Percentiles rank a stretch among this genome's conserved stretches.
These are phyloP conservation scores for Sebastes hubbsi DNA, from an alignment of 2,797 vertebrate species.

Conservation along the genomic window DNA sequence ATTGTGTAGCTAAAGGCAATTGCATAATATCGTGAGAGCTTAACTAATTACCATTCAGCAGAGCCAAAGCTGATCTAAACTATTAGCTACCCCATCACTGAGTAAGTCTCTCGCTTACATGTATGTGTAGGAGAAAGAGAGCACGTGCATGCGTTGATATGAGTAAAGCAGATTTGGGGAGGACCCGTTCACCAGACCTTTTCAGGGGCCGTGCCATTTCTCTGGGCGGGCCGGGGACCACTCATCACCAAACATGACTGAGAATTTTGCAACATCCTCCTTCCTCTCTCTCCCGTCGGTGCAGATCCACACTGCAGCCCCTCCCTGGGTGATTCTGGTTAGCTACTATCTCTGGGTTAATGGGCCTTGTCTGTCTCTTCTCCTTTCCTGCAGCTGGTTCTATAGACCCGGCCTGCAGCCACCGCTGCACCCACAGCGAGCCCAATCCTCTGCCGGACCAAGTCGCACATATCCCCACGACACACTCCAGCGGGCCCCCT, in stretches of 20 bases:
- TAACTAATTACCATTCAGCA: too few relatives aligned
- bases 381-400: conserved; percentile 53
- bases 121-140: too few relatives aligned
- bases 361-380: conserved; percentile 69
- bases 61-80: too few relatives aligned
- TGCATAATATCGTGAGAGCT: too few relatives aligned
- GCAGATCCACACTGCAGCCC: conserved; percentile 27
- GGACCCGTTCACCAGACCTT: too few relatives aligned
- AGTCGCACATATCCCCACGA: conserved; percentile 56
- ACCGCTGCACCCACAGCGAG: conserved; percentile 15
- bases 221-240: background rate
- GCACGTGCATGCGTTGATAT: too few relatives aligned
- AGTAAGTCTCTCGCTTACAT: too few relatives aligned
- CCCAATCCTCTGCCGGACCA: conserved; percentile 48
- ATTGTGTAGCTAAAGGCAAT: too few relatives aligned
- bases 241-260: background rate
- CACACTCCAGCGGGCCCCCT: conserved; percentile 64
- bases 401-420: conserved; percentile 41
- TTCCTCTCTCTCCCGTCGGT: conserved; percentile 14
- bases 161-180: too few relatives aligned
- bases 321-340: conserved; percentile 42
- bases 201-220: too few relatives aligned
- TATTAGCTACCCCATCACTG: too few relatives aligned
- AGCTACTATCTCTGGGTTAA: conserved; percentile 64
- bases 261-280: conserved; percentile 14